Evolutionary conservation across 2,888 invertebrate genomes (phyloP), one percentile per base, ranked within the genome.

Genomic region (Drosophila testacea): DNA sequence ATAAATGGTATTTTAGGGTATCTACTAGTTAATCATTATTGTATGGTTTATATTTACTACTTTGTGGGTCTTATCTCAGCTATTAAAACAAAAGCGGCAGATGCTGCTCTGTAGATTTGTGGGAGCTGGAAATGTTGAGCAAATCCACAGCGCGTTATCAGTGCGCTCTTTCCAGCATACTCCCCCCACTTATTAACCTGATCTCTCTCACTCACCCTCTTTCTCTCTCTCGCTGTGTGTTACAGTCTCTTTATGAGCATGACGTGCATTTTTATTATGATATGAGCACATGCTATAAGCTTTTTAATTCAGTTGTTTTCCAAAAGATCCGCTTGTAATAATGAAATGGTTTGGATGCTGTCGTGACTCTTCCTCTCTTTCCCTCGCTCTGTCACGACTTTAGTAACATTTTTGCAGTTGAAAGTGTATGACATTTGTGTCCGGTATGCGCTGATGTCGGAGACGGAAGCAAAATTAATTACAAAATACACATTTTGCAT

Each of bases 401-500:
- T 77, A 86, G 87, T 79, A 65, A 55, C 64, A 42, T 51, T 81
- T 81, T 72, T 75, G 73, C 69, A 70, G 73, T 72, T 65, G 75
- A 75, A 70, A 65, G 54, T 66, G 81, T 79, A 72, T 69, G 83
- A 79, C 83, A 85, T 68, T 83, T 66, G 71, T 54, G 75, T 80
- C 75, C 78, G 80, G 78, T 68, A 55, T 73, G 68, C 59, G 50
- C n/a, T 59, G 62, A 42, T 63, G 32, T 54, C 46, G 62, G 50
- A 50, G 60, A 63, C 83, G 83, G 83, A 86, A 79, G 74, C 67
- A 60, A 86, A 86, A 83, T 83, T 83, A 83, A 83, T 83, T 83
- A 75, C 73, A 71, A 69, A 38, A 9, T 76, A 68, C 73, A 65
- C 71, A 73, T 72, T 68, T 62, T 60, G 66, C 69, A 54, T 57